These are phyloP conservation scores for Falco naumanni DNA, from an alignment of 2,797 vertebrate species.

Conservation along the genomic window DNA sequence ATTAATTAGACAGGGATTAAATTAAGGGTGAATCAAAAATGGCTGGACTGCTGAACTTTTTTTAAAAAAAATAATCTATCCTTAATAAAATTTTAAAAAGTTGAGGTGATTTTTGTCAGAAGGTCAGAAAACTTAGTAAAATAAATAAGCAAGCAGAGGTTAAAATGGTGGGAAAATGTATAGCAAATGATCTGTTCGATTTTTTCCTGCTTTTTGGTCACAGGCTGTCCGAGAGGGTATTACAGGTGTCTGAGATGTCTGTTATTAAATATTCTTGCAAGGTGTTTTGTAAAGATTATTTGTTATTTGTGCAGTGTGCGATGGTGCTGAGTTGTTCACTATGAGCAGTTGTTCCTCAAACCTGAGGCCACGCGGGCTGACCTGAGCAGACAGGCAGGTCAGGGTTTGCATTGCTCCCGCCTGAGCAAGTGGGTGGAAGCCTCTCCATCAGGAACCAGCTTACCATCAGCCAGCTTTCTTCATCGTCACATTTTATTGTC, in stretches of 20 bases:
- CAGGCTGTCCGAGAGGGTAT: background rate
- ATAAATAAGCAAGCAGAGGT: background rate
- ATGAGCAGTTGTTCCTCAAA: background rate
- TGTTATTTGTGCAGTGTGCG: background rate
- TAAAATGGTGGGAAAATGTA: background rate
- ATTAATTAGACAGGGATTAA: conserved; percentile 48
- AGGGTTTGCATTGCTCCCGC: background rate
- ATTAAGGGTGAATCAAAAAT: conserved; percentile 35
- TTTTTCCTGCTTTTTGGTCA: background rate
- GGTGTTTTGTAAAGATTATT: background rate
- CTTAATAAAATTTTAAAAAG: background rate
- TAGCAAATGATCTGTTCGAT: background rate
- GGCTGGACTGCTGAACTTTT: background rate
- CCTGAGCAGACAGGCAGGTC: background rate
- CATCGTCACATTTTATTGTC: background rate
- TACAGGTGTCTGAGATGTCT: background rate
- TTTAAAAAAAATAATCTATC: background rate
- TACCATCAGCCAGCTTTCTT: background rate
- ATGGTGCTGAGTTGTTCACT: background rate
- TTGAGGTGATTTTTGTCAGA: background rate
- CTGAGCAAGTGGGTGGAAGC: background rate
- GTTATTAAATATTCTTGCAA: background rate
- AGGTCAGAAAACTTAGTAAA: background rate
- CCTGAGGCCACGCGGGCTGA: background rate
- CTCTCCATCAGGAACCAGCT: background rate